phyloP scores from a whole-genome alignment of 2,888 invertebrate species.

The Drosophila mimetica region DNA sequence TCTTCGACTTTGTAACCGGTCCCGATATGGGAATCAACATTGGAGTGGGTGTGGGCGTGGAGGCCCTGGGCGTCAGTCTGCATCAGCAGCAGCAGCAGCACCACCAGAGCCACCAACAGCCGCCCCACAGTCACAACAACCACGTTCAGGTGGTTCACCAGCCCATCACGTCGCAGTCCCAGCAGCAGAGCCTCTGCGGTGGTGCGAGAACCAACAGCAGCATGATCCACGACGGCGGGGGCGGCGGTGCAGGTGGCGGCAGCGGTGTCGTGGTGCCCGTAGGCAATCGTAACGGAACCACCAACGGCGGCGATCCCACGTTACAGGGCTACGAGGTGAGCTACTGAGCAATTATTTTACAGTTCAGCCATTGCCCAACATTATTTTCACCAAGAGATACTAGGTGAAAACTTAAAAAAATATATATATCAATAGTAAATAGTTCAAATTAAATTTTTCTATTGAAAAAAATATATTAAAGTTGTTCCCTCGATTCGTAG shows the following conservation, averaged over 20 bases:
- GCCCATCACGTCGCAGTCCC: constrained; percentile 61
- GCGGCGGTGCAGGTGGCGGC: constrained; percentile 60
- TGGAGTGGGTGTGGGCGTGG: constrained; percentile 83
- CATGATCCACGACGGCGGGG: constrained; percentile 73
- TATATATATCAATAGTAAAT: not conserved
- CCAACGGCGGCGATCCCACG: constrained; percentile 81
- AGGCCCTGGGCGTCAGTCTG: constrained; percentile 81
- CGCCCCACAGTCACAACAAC: constrained; percentile 55
- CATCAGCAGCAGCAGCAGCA: constrained; percentile 69
- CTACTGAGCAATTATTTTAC: not conserved
- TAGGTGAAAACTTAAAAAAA: not conserved
- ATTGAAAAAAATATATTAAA: too few species aligned
- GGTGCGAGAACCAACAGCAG: constrained; percentile 65
- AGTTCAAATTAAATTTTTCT: not conserved
- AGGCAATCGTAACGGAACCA: constrained; percentile 64
- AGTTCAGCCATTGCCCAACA: not conserved
- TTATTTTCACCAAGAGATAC: too few species aligned
- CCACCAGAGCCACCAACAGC: constrained; percentile 45
- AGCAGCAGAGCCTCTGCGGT: constrained; percentile 63
- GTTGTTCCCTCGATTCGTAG: too few species aligned
- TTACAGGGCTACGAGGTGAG: constrained; percentile 84
- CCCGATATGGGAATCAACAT: constrained; percentile 87
- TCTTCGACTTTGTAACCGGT: constrained; percentile 94
- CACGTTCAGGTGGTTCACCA: constrained; percentile 60
- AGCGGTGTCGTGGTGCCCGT: constrained; percentile 49